These are phyloP conservation scores for Nycteola revayana DNA, from an alignment of 2,888 invertebrate species.

Conservation along the genomic window DNA sequence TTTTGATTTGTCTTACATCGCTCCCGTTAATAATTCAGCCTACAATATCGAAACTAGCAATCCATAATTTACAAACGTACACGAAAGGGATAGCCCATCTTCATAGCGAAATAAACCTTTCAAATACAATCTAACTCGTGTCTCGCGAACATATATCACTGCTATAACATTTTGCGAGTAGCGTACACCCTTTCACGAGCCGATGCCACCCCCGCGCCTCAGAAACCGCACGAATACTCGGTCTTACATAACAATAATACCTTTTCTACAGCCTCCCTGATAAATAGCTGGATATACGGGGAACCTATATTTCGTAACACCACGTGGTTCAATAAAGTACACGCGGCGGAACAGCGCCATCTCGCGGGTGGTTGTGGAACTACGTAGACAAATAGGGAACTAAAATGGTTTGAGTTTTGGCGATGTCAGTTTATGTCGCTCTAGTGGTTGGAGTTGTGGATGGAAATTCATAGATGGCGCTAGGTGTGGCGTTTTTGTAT, in stretches of 20 bases:
- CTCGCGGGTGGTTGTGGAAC: constrained; percentile 58
- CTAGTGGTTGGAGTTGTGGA: constrained; percentile 9
- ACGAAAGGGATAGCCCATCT: constrained; percentile 29
- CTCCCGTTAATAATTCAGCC: too few species aligned
- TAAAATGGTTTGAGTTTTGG: constrained; percentile 24
- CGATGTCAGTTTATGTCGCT: constrained; percentile 10
- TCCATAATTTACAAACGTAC: constrained; percentile 12
- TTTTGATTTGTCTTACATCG: too few species aligned
- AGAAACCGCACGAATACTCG: constrained; percentile 72
- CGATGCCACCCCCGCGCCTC: constrained; percentile 57
- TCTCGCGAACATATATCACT: constrained; percentile 63
- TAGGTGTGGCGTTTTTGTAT: constrained; percentile 28
- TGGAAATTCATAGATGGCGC: constrained; percentile 51
- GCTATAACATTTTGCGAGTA: constrained; percentile 60
- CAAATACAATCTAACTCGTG: constrained; percentile 61
- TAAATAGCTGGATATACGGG: constrained; percentile 35
- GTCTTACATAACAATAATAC: constrained; percentile 80
- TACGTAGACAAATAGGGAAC: constrained; percentile 22
- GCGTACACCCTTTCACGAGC: constrained; percentile 67
- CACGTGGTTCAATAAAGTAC: constrained; percentile 76
- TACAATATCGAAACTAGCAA: not conserved
- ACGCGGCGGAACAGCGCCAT: constrained; percentile 54
- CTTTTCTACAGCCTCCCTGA: constrained; percentile 45
- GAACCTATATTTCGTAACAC: constrained; percentile 34
- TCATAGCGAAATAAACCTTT: constrained; percentile 56